Base-by-base conservation (phyloP, 2,113 vertebrate species). In the Gasterosteus aculeatus region DNA sequence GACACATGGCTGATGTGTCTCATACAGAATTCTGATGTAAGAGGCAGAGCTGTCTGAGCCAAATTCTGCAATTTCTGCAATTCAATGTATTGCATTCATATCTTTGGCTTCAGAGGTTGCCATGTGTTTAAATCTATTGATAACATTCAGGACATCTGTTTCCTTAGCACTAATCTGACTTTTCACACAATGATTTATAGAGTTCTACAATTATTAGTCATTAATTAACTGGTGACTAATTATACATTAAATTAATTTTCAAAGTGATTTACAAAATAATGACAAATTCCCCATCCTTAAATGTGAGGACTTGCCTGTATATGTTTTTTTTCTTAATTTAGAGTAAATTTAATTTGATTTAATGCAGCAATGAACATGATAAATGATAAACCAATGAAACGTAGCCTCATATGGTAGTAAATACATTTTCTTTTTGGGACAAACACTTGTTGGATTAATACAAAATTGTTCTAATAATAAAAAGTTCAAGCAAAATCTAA, bases 1-100 rank as follows among this genome's bases (percentile, higher is more conserved):
- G 65, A 67, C 51, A 73, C 65, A 62, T 57, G 39, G 61, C 63
- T 72, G 74, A 77, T 33, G 49, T 53, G 49, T 84, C 67, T 72
- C 49, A n/a, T 62, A 42, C 68, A 12, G 66, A 12, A 67, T 41
- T 65, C 78, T 67, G 33, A 39, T 63, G 42, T 22, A 29, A 33
- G 31, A 61, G 44, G 46, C 47, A 75, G 42, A 61, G 47, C 56
- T 65, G 64, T 62, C 39, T 47, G 7, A 69, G 63, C 19, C 42
- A 33, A 46, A 69, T 11, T 56, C 33, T 33, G 5, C 33, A 33
- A 33, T 26, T 26, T 26, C n/a, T 22, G 51, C 51, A 53, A 53
- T 51, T 51, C 49, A 51, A 51, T 10, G 22, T 22, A 12, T 54
- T 22, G 5, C 12, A 54, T 54, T 54, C 4, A 54, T 54, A 54